Base-by-base conservation (phyloP, 2,797 vertebrate species). In the Philypnodon macrostomus region DNA sequence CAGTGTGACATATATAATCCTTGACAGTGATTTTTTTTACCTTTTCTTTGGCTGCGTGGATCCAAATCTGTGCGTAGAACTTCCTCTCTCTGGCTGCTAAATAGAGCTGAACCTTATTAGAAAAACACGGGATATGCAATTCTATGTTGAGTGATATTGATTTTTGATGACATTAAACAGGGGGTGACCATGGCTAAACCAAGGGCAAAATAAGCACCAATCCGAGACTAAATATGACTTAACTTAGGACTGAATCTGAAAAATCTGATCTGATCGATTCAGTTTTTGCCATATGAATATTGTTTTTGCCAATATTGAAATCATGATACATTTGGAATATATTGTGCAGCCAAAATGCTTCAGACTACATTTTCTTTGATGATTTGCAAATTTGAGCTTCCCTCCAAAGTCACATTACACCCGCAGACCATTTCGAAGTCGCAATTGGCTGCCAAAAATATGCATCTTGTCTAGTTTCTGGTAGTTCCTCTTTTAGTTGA, bases 401-500 rank as follows among this genome's bases (percentile, higher is more conserved):
- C 13, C 31, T 42, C 39, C 35, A 29, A 46, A 54, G 54, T 67
- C 34, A 55, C 55, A 71, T 59, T 51, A 29, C 52, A 10, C 34
- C 39, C 11, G 73, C 47, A 69, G 66, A 81, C 76, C 73, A 60
- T 59, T 45, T 58, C 54, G 51, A 77, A 63, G 76, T 64, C 63
- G 67, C 66, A 55, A 48, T 58, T 54, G 45, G 75, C 74, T 64
- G 41, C 17, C 37, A 65, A 62, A 70, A 79, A 72, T 46, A 69
- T 23, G 40, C 58, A 57, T 58, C 68, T 41, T 59, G 51, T 54
- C 37, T 48, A 21, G 47, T 44, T 75, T 53, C 65, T 55, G 62
- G 29, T 67, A 27, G 26, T 9, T 27, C 32, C n/a, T 67, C 6
- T 10, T 63, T 74, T 58, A 48, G 35, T 37, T 36, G 52, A 45